phyloP scores from a whole-genome alignment of 1,140 invertebrate species.

The Apis dorsata region DNA sequence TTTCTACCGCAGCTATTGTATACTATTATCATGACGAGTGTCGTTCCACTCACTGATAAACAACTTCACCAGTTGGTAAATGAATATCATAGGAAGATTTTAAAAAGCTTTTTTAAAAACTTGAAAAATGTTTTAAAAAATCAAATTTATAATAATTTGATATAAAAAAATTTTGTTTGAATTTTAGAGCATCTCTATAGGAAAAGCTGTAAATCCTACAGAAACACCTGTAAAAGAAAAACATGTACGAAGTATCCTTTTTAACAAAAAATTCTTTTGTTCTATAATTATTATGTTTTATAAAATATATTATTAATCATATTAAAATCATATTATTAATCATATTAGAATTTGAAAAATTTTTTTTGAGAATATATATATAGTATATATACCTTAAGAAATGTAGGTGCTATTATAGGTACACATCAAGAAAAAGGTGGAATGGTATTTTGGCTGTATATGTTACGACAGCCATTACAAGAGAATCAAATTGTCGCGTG shows the following conservation, averaged over 20 bases:
- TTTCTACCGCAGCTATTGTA: slow-evolving; percentile 32
- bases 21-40: slow-evolving; percentile 76
- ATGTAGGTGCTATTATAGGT: slow-evolving; percentile 92
- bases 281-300: too few relatives aligned
- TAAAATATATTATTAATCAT: too few relatives aligned
- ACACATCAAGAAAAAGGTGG: slow-evolving; percentile 97
- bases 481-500: slow-evolving; percentile 97
- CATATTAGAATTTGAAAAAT: not conserved
- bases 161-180: not conserved
- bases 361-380: slow-evolving; percentile 9
- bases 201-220: slow-evolving; percentile 93
- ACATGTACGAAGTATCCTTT: slow-evolving; percentile 94
- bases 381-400: slow-evolving; percentile 46
- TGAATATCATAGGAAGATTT: slow-evolving; percentile 32
- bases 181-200: slow-evolving; percentile 89
- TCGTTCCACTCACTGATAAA: slow-evolving; percentile 75
- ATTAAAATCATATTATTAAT: not conserved
- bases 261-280: not conserved
- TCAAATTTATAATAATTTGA: not conserved
- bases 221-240: slow-evolving; percentile 98
- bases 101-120: not conserved
- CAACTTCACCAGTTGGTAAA: slow-evolving; percentile 79
- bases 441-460: slow-evolving; percentile 93
- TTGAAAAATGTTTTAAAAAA: not conserved
- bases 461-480: slow-evolving; percentile 90